Evolutionary conservation across 2,888 invertebrate species (phyloP), one percentile per base, ranked within the genome.

Genomic region (Tenodera sinensis): DNA sequence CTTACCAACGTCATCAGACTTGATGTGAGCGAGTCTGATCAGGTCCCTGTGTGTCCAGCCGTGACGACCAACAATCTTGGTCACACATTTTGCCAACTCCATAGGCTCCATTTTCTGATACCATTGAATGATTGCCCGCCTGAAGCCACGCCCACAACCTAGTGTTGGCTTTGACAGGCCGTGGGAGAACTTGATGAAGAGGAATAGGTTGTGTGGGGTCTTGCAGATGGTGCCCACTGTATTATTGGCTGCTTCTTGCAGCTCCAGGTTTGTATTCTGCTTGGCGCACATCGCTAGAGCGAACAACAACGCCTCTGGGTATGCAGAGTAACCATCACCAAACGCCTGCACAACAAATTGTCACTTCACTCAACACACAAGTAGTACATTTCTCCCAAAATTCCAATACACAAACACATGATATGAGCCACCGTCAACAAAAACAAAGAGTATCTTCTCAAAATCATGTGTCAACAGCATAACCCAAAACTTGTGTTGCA

Each of bases 11-110:
- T 93, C 93, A n/a, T 93, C 93, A 84, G 94, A 91, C 92, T 95
- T 95, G 6, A 95, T 92, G 92, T 96, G 96, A 47, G 94, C 95
- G 91, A 96, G 94, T 91, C 95, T 95, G 0, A 96, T 93, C n/a
- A 97, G 93, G 91, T 96, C 97, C 91, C 95, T 96, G 92, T 97
- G 97, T 0, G 95, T 95, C 94, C 97, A 96, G 7, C 96, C 96
- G 91, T 96, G 95, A 90, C 95, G 94, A 14, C 95, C 95, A 88
- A 94, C 95, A 89, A 95, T 95, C 92, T 95, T 94, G 7, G 96
- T 95, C 28, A 96, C 94, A 91, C 95, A 95, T 91, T 95, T 94
- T 0, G 95, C 96, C 83, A 97, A 93, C 88, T 95, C 94, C 92
- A 94, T 92, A 0, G 96, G 95, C 25, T 95, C 94, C 92, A 95